These are phyloP conservation scores for Pardalotus punctatus DNA, from an alignment of 2,113 vertebrate species.

Conservation along the genomic window DNA sequence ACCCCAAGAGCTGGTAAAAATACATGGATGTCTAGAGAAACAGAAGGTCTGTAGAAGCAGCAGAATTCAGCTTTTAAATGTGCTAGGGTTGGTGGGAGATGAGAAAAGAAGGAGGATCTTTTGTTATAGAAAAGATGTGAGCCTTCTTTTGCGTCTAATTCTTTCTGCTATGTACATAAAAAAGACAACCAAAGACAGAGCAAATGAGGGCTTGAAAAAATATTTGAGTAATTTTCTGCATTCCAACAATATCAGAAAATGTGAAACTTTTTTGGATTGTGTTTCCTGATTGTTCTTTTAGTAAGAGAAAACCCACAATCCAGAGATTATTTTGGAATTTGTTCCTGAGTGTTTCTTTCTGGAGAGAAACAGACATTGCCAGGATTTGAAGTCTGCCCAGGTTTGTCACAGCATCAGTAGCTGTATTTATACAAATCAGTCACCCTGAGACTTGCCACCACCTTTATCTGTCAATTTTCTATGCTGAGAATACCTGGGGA, in stretches of 20 bases:
- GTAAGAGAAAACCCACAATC: background rate
- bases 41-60: background rate
- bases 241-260: background rate
- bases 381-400: background rate
- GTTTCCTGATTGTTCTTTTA: background rate
- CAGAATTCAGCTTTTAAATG: background rate
- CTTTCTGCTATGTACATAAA: background rate
- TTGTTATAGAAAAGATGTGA: background rate
- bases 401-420: background rate
- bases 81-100: background rate
- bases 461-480: background rate
- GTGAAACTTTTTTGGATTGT: background rate
- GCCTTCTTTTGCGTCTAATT: background rate
- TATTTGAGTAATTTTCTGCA: background rate
- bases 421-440: background rate
- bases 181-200: background rate
- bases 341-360: background rate
- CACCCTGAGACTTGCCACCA: background rate
- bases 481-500: background rate
- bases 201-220: background rate
- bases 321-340: background rate
- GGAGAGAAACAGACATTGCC: background rate
- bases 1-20: background rate
- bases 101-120: background rate
- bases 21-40: background rate